These are phyloP conservation scores for Ctena decussata DNA, from an alignment of 2,888 invertebrate species.

Conservation along the genomic window DNA sequence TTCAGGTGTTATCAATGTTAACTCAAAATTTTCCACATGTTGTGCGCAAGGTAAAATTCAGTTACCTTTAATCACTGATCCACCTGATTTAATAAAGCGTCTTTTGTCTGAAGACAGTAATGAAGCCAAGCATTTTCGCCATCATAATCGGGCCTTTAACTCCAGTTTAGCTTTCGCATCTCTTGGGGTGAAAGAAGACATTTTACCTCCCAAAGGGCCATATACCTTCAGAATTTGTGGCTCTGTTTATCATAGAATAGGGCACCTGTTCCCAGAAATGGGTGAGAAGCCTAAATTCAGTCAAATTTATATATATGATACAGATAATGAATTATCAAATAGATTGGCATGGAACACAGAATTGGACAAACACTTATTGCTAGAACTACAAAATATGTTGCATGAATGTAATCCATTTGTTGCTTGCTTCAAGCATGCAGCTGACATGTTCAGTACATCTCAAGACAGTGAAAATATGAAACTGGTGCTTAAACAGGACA, in stretches of 20 bases:
- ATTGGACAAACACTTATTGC: not conserved
- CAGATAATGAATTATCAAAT: not conserved
- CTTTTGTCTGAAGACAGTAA: conserved; percentile 3
- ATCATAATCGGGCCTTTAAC: not conserved
- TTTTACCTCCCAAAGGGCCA: not conserved
- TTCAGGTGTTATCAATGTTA: not conserved
- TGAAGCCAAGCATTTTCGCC: not conserved
- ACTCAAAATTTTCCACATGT: conserved; percentile 2
- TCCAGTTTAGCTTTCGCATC: conserved; percentile 7
- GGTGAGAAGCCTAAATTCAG: not conserved
- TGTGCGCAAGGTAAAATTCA: not conserved
- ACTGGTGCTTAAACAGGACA: not conserved
- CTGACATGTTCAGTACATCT: not conserved
- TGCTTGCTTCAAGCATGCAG: not conserved
- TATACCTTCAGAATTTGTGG: not conserved
- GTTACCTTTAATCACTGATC: not conserved
- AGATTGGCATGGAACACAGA: not conserved
- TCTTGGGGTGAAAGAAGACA: not conserved
- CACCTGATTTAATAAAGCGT: not conserved
- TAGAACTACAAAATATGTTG: not conserved
- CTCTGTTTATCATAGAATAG: not conserved
- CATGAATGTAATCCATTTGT: not conserved
- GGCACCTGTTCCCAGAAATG: not conserved
- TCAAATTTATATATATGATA: conserved; percentile 10
- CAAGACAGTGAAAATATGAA: not conserved